Percentiles rank a stretch among this genome's conserved stretches.
Evolutionary conservation across 37 sponge, comb jelly and placozoan species (phyloP).

Genomic region (Petrosia ficiformis): DNA sequence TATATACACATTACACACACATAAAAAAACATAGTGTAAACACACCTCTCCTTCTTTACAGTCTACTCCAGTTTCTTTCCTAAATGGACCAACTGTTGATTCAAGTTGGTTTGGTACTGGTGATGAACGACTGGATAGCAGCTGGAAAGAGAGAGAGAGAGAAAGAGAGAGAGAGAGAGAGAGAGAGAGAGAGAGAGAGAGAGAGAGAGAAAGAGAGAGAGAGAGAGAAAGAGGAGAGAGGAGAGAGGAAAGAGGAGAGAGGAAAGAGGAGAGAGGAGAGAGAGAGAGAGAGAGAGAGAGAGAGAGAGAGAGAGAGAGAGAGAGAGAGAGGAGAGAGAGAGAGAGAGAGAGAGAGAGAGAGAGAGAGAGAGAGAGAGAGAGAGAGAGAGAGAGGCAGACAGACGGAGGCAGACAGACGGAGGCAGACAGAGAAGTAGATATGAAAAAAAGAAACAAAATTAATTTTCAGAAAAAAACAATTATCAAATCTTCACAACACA

Average conservation of each 20-base stretch:
- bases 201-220: neutral
- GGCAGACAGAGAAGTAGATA: neutral
- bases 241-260: neutral
- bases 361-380: conserved; percentile 25
- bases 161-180: neutral
- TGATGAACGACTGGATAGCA: neutral
- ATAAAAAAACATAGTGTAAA: no score
- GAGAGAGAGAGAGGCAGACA: conserved; percentile 14
- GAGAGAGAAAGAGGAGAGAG: neutral
- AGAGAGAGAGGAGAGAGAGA: conserved; percentile 1
- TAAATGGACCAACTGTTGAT: conserved; percentile 41
- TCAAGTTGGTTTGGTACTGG: conserved; percentile 1
- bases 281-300: conserved; percentile 22
- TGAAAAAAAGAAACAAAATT: no score
- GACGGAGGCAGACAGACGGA: no score
- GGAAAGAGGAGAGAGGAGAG: neutral
- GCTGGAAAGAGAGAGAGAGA: conserved; percentile 21
- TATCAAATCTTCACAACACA: no score
- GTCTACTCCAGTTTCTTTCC: conserved; percentile 40
- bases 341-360: conserved; percentile 5
- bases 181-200: neutral
- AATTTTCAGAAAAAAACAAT: no score
- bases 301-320: conserved; percentile 16
- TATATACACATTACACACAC: no score
- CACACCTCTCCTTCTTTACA: conserved; percentile 27